Evolutionary conservation across 35 echinoderm and acorn worm species (phyloP).

Genomic region (Ophiothrix spiculata): DNA sequence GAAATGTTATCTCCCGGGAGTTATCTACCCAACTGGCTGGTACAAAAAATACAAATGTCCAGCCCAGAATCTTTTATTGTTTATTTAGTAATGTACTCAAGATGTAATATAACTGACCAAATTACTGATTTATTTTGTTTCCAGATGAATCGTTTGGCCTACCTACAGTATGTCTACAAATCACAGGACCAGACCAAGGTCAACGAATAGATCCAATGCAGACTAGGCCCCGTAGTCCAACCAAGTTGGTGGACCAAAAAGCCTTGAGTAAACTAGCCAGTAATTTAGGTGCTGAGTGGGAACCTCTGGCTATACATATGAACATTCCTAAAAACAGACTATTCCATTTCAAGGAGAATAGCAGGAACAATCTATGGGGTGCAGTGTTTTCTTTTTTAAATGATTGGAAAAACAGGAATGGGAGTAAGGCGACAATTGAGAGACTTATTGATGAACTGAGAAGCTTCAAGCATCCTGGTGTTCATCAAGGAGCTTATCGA

Average conservation of each 20-base stretch:
- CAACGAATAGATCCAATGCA: not conserved
- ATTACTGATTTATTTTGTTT: too few species aligned
- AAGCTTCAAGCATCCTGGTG: not conserved
- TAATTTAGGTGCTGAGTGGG: not conserved
- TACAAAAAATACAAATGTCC: too few species aligned
- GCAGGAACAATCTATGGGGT: not conserved
- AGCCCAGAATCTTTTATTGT: too few species aligned
- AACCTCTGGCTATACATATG: not conserved
- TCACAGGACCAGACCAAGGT: not conserved
- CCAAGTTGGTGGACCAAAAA: not conserved
- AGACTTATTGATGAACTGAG: not conserved
- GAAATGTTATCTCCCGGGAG: too few species aligned
- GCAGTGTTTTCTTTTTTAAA: not conserved
- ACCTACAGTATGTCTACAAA: not conserved
- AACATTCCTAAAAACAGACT: not conserved
- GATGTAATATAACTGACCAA: too few species aligned
- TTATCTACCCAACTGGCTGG: too few species aligned
- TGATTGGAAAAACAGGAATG: not conserved
- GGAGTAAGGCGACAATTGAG: not conserved
- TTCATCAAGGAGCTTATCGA: not conserved
- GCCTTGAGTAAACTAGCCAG: not conserved
- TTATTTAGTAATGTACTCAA: too few species aligned
- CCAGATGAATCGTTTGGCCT: not conserved
- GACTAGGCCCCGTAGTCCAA: not conserved
- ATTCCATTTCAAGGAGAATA: not conserved